Evolutionary conservation across 2,797 vertebrate species (phyloP).

Genomic region (Saxicola maurus): DNA sequence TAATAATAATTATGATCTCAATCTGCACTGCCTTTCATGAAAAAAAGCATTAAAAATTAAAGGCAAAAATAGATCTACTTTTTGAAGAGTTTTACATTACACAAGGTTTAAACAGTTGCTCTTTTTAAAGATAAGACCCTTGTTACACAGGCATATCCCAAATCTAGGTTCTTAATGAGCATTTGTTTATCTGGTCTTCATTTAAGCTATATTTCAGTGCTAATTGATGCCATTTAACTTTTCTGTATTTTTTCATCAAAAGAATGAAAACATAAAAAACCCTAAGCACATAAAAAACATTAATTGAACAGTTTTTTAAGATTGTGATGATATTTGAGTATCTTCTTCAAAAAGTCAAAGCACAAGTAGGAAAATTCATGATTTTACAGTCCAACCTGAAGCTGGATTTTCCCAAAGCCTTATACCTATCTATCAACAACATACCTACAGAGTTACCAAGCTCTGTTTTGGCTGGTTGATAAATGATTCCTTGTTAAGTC

Average conservation of each 20-base stretch:
- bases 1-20: background rate
- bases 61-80: background rate
- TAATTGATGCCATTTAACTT: background rate
- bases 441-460: background rate
- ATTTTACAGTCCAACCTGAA: background rate
- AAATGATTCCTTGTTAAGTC: background rate
- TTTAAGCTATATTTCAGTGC: background rate
- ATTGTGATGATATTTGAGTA: background rate
- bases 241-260: background rate
- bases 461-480: background rate
- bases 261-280: background rate
- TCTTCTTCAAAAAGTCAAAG: background rate
- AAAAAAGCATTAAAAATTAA: background rate
- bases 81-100: background rate
- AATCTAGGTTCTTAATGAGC: background rate
- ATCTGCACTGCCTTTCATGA: background rate
- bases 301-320: background rate
- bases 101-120: background rate
- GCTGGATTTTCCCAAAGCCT: background rate
- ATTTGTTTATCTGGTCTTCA: background rate
- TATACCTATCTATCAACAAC: background rate
- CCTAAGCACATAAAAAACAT: background rate
- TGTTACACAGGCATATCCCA: background rate
- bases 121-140: background rate
- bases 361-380: background rate